Evolutionary conservation across 2,797 vertebrate genomes (phyloP).

Genomic region (Clarias pachynema): DNA sequence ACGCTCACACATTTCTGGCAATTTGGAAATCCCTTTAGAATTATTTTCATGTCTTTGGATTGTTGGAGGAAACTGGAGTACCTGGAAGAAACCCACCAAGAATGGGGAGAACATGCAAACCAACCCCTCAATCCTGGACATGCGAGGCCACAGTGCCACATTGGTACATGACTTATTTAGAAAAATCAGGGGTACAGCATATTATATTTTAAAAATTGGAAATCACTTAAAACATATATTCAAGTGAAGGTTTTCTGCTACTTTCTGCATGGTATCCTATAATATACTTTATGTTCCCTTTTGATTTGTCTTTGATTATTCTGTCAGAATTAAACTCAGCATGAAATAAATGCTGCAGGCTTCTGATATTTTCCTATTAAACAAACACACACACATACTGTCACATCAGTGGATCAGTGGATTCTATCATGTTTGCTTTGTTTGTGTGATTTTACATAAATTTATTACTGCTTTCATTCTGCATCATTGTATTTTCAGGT

Average conservation of each 20-base stretch:
- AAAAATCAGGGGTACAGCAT: neutral
- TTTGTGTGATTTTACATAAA: constrained; percentile 48
- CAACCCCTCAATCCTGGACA: too few species aligned
- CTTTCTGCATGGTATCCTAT: constrained; percentile 8
- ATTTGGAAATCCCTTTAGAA: too few species aligned
- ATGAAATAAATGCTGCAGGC: constrained; percentile 76
- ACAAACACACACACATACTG: constrained; percentile 53
- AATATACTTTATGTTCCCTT: constrained; percentile 53
- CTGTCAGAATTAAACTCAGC: constrained; percentile 78
- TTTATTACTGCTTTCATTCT: constrained; percentile 67
- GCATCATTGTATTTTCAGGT: constrained; percentile 37
- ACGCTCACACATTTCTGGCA: too few species aligned
- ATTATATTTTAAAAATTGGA: neutral
- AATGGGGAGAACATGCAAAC: too few species aligned
- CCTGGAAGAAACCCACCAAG: too few species aligned
- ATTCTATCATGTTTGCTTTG: constrained; percentile 48
- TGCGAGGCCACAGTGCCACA: too few species aligned
- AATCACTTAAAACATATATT: neutral
- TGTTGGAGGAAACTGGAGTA: too few species aligned
- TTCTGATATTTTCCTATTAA: constrained; percentile 74
- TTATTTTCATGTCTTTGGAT: too few species aligned
- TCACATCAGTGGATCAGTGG: constrained; percentile 35
- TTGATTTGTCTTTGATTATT: constrained; percentile 69
- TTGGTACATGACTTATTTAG: neutral
- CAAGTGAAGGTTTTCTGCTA: constrained; percentile 12